These are phyloP conservation scores for Pterostichus niger DNA, from an alignment of 2,888 invertebrate species.

Conservation along the genomic window DNA sequence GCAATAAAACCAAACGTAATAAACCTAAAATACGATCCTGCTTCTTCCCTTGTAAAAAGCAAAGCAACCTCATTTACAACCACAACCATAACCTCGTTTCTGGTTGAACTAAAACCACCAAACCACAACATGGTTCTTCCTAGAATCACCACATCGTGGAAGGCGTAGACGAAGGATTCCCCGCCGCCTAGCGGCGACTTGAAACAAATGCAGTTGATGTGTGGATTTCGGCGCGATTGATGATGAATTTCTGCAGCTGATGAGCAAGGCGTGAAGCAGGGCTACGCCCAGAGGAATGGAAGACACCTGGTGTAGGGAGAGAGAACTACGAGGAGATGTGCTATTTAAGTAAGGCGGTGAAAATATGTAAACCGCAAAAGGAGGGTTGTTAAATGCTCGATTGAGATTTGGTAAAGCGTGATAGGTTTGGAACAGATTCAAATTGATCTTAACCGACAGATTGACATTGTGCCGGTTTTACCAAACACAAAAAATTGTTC, in stretches of 20 bases:
- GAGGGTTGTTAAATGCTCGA: conserved; percentile 13
- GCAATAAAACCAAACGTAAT: background rate
- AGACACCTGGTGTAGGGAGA: conserved; percentile 10
- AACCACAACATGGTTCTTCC: background rate
- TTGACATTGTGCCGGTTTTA: no score
- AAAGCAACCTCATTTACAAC: background rate
- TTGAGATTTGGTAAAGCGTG: conserved; percentile 9
- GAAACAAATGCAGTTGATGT: conserved; percentile 5
- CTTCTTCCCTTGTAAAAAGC: background rate
- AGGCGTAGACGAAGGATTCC: conserved; percentile 1
- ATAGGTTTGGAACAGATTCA: background rate
- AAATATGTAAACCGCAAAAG: background rate
- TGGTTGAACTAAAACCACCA: no score
- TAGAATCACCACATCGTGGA: background rate
- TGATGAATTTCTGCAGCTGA: background rate
- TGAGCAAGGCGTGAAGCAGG: no score
- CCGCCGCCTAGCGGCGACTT: background rate
- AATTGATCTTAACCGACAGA: no score
- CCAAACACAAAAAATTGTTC: no score
- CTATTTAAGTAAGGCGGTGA: no score
- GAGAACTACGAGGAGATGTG: background rate
- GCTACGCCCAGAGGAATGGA: background rate
- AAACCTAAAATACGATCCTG: conserved; percentile 5
- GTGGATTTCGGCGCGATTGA: background rate
- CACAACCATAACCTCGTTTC: no score